Evolutionary conservation across 2,888 invertebrate genomes (phyloP), one percentile per base, ranked within the genome.

Genomic region (Dasysyrphus albostriatus): DNA sequence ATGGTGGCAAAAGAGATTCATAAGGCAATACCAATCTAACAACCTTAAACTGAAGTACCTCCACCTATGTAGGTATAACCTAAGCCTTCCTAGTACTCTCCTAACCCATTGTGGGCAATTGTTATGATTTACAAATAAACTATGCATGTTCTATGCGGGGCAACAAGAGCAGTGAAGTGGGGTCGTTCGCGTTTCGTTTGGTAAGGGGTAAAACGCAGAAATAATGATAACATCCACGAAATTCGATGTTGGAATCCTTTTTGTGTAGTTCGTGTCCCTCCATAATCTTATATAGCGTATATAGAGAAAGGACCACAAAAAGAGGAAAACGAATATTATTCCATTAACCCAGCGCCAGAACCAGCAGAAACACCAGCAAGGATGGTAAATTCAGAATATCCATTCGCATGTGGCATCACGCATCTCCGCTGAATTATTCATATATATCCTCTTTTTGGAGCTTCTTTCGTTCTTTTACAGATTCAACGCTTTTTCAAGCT

Each of bases 371-470:
- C 37, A 65, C 9, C n/a, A 32, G 5, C n/a, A 32, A 32, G 32
- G 49, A 61, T 65, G 65, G 19, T 39, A 42, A 67, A 75, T 39
- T 72, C 49, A 10, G 75, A 59, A 70, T 63, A 83, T 75, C 76
- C 80, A 76, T 67, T 82, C 82, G 77, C 69, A 82, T 82, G 82
- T 77, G 82, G 69, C 73, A 85, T 82, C 85, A 85, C 85, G 85
- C 85, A 85, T 85, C 82, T 82, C 69, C 63, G 73, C 73, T 85
- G 85, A 85, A 85, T 85, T 85, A 85, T 85, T 85, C 85, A 85
- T 85, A 24, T 24, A 51, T 77, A 85, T 69, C 72, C 67, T 42
- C 78, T 61, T 65, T 24, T 54, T 24, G 6, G 56, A 56, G 47
- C 49, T 67, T 61, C 54, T 69, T 61, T 37, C n/a, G 3, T 5